Base-by-base conservation (phyloP, 2,888 invertebrate species). In the Tryphoninae sp. region DNA sequence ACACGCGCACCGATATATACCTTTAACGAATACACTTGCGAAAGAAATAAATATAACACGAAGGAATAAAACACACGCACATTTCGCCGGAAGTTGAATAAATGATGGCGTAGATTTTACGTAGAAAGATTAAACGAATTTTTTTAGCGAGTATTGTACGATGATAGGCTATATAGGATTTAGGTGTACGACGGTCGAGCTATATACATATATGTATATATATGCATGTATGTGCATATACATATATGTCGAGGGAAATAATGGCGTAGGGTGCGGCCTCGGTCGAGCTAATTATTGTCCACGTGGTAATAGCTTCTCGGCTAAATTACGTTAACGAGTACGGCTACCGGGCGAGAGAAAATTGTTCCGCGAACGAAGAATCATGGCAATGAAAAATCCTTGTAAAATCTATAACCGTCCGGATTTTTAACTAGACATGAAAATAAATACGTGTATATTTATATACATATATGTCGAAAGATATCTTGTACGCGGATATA, bases 181-280 rank as follows among this genome's bases (percentile, higher is more conserved):
- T 83, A 86, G 85, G 83, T 86, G 86, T 88, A 88, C 86, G 86
- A 83, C 87, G 88, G 88, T 87, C 86, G 84, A 85, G 82, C 65
- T 65, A 80, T 77, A 55, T 33, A 55, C 11, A 42, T 65, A 59
- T 49, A 49, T 23, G 64, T 53, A 42, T n/a, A 67, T 26, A 53
- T 65, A 65, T 45, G 49, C 49, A 55, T 62, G 71, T 59, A 74
- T 67, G 40, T 40, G 55, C 45, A 33, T 65, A 23, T 55, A 67
- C 58, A 76, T 62, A 72, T 72, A 67, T 59, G 67, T 26, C 16
- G 40, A 73, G 58, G 75, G 72, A 65, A 75, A 68, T 73, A 74
- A 79, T 67, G 78, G 64, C 81, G 78, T 74, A 65, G 77, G 77
- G 77, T 22, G 62, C 67, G 76, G 65, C 72, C 40, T 42, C 51